phyloP scores from a whole-genome alignment of 2,797 vertebrate species.

The Sciurus vulgaris region DNA sequence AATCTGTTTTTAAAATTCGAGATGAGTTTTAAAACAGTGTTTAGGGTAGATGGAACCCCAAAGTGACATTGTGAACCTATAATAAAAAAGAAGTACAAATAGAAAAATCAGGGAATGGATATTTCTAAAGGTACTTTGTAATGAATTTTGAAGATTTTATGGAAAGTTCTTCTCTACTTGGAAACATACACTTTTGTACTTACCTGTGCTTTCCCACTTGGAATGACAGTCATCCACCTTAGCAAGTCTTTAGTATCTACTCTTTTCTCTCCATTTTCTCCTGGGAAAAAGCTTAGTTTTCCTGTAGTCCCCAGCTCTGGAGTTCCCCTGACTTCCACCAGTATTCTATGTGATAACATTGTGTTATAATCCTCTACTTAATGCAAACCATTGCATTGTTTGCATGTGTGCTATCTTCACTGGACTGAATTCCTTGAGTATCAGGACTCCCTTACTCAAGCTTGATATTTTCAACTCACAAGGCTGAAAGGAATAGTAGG shows the following conservation, averaged over 20 bases:
- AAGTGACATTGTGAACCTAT: no score
- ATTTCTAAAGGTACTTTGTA: neutral
- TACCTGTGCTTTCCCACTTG: neutral
- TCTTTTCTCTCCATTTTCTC: neutral
- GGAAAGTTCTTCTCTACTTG: neutral
- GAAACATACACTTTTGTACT: neutral
- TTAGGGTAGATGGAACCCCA: neutral
- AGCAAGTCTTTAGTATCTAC: neutral
- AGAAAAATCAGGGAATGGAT: neutral
- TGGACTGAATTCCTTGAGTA: neutral
- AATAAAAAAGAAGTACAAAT: neutral
- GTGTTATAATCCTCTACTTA: neutral
- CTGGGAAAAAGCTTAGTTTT: neutral
- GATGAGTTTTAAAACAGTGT: neutral
- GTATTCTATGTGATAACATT: neutral
- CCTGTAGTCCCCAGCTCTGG: neutral
- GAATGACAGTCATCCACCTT: neutral
- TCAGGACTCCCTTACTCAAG: neutral
- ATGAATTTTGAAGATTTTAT: neutral
- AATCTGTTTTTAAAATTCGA: neutral
- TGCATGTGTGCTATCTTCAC: neutral
- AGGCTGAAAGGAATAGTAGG: neutral
- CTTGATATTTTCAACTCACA: neutral
- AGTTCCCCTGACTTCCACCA: neutral
- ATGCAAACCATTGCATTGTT: neutral